phyloP scores from a whole-genome alignment of 1,140 invertebrate genomes.

The Mizuhopecten yessoensis region DNA sequence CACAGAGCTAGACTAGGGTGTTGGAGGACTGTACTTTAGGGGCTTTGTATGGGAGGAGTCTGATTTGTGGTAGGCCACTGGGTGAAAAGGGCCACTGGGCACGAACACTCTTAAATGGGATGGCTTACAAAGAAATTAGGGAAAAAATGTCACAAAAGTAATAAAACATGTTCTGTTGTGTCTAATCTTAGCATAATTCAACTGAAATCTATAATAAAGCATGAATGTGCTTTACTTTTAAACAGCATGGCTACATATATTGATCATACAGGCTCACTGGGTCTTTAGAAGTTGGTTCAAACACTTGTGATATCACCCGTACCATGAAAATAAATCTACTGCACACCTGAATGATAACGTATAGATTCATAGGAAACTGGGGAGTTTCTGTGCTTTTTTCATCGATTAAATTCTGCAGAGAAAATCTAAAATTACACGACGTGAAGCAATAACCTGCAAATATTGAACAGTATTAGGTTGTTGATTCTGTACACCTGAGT shows the following conservation, averaged over 20 bases:
- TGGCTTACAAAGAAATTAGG: not conserved
- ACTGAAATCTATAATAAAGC: not conserved
- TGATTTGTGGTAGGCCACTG: not conserved
- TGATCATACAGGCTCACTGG: not conserved
- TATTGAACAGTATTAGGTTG: not conserved
- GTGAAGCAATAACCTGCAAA: not conserved
- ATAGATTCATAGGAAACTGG: not conserved
- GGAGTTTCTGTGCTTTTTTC: not conserved
- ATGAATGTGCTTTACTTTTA: not conserved
- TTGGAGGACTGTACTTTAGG: not conserved
- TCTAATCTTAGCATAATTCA: not conserved
- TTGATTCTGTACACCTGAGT: constrained; percentile 7
- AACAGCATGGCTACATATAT: not conserved
- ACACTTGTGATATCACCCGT: not conserved
- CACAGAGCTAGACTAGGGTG: too few species aligned
- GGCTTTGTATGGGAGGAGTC: not conserved
- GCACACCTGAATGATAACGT: not conserved
- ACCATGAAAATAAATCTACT: not conserved
- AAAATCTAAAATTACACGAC: not conserved
- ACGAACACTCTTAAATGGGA: not conserved
- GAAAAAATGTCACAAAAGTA: not conserved
- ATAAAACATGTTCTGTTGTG: not conserved
- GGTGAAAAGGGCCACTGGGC: not conserved
- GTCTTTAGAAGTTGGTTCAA: not conserved
- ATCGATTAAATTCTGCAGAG: not conserved